phyloP scores from a whole-genome alignment of 23 tunicate species.

The Ciona savignyi region DNA sequence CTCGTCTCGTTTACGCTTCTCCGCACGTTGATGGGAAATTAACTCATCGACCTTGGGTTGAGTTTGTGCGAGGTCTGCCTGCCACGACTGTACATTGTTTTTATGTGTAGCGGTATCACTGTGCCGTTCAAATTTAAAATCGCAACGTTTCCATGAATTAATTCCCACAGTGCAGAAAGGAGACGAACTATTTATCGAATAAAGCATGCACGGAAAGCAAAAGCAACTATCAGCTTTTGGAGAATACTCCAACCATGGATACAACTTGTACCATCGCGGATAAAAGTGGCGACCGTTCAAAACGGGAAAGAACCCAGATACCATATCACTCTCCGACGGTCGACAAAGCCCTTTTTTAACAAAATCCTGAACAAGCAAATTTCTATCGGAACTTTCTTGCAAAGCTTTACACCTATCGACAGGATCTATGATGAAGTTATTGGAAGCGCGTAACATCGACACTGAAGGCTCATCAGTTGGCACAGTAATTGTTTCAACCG shows the following conservation, averaged over 20 bases:
- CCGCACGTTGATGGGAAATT: background rate
- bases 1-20: background rate
- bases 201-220: constrained; percentile 1
- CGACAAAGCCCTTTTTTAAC: constrained; percentile 1
- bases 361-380: no score
- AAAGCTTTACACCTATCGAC: no score
- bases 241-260: constrained; percentile 8
- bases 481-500: no score
- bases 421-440: no score
- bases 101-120: background rate
- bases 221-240: background rate
- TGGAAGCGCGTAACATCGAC: no score
- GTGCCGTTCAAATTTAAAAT: constrained; percentile 1
- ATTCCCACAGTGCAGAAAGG: background rate
- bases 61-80: background rate
- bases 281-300: background rate
- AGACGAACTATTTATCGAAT: background rate
- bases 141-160: constrained; percentile 1
- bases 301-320: background rate
- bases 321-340: background rate
- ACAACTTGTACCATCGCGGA: background rate
- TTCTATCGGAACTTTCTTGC: no score
- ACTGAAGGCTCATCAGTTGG: no score
- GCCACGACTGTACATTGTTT: background rate
- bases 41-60: background rate